Evolutionary conservation across 2,797 vertebrate species (phyloP).

Genomic region (Melanotaenia pygmaea): DNA sequence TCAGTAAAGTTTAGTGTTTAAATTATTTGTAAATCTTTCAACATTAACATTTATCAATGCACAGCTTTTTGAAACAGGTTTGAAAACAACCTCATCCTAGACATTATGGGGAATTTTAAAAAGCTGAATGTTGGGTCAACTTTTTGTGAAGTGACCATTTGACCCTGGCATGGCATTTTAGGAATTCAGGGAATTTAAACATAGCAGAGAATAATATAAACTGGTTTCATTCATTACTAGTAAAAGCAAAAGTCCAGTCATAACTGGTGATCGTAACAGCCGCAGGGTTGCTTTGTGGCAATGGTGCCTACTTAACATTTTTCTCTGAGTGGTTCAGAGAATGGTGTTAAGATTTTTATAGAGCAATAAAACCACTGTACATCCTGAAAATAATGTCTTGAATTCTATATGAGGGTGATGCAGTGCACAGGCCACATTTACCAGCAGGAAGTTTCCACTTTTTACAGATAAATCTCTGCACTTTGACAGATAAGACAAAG

Average conservation of each 20-base stretch:
- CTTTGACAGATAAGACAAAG: conserved; percentile 44
- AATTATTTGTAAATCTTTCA: background rate
- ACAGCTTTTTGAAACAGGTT: background rate
- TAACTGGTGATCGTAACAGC: conserved; percentile 5
- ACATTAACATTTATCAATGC: background rate
- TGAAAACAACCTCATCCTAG: background rate
- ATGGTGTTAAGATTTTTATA: background rate
- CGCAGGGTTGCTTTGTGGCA: background rate
- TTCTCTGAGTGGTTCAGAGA: background rate
- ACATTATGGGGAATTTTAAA: background rate
- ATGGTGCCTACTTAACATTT: background rate
- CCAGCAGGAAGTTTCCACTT: background rate
- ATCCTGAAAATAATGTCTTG: conserved; percentile 9
- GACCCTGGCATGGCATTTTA: background rate
- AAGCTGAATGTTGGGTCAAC: background rate
- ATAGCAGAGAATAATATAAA: background rate
- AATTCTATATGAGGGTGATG: conserved; percentile 22
- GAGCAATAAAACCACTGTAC: conserved; percentile 18
- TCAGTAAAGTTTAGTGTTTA: background rate
- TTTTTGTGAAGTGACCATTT: background rate
- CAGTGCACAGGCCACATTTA: background rate
- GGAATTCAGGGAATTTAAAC: background rate
- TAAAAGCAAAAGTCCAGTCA: conserved; percentile 3
- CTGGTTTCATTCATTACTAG: background rate
- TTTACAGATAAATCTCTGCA: conserved; percentile 19